These are phyloP conservation scores for Sylvietta virens DNA, from an alignment of 2,113 vertebrate genomes.

Conservation along the genomic window DNA sequence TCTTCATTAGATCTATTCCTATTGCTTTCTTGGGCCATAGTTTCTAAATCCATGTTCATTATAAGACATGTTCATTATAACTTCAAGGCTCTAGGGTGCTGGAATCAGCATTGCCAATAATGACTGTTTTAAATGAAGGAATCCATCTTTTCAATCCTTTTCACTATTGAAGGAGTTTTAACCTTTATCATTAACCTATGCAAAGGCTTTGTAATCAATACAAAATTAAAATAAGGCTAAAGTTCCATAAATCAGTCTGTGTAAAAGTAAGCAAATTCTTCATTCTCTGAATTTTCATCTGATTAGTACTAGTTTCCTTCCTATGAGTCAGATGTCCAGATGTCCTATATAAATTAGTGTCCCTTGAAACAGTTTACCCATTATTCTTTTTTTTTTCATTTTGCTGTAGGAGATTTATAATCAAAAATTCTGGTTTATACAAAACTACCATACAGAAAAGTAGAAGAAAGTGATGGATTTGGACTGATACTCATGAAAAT, in stretches of 20 bases:
- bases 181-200: conserved; percentile 36
- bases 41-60: neutral
- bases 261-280: conserved; percentile 27
- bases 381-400: neutral
- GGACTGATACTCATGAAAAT: neutral
- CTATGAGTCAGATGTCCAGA: neutral
- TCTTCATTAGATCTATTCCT: neutral
- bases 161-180: neutral
- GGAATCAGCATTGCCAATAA: conserved; percentile 6
- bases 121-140: neutral
- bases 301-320: neutral
- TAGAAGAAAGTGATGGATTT: neutral
- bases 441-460: neutral
- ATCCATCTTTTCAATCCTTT: conserved; percentile 24
- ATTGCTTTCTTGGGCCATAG: neutral
- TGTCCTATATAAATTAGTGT: neutral
- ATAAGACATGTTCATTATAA: neutral
- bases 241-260: neutral
- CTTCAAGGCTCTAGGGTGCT: neutral
- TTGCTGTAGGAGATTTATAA: neutral
- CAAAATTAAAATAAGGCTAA: neutral
- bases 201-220: conserved; percentile 11
- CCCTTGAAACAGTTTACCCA: neutral
- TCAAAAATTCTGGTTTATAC: neutral
- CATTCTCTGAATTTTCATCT: conserved; percentile 5